Conservation (phyloP, 1,140 invertebrate genomes). For the Ruditapes philippinarum region DNA sequence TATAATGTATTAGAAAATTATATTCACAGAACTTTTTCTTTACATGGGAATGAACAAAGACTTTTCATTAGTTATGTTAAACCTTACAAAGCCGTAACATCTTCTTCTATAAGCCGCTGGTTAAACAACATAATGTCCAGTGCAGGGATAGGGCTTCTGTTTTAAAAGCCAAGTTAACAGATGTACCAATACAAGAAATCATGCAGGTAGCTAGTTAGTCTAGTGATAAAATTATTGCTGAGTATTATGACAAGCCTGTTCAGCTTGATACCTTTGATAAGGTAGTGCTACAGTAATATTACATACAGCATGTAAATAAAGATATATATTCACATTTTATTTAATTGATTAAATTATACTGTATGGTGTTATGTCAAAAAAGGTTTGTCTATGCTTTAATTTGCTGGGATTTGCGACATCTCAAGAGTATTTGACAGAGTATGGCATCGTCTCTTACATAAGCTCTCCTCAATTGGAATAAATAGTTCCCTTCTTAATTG, state of each 20-base stretch:
- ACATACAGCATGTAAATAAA: not conserved
- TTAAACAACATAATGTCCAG: slow-evolving; percentile 6
- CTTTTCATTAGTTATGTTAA: slow-evolving; percentile 58
- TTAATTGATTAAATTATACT: not conserved
- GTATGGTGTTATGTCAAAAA: not conserved
- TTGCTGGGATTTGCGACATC: too few relatives aligned
- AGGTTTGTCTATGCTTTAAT: slow-evolving; percentile 3
- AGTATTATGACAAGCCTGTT: slow-evolving; percentile 28
- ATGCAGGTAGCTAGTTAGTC: slow-evolving; percentile 32
- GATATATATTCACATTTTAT: not conserved
- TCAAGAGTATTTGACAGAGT: too few relatives aligned
- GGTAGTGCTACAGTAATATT: not conserved
- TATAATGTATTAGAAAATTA: slow-evolving; percentile 43
- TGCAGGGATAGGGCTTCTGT: slow-evolving; percentile 3
- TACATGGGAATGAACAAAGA: not conserved
- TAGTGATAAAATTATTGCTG: slow-evolving; percentile 18
- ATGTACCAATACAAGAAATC: slow-evolving; percentile 20
- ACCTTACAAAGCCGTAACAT: slow-evolving; percentile 42
- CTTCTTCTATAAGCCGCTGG: slow-evolving; percentile 54
- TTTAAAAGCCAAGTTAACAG: not conserved
- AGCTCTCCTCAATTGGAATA: too few relatives aligned
- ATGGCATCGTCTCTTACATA: too few relatives aligned
- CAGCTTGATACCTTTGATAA: not conserved
- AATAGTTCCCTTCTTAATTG: too few relatives aligned
- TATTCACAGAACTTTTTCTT: not conserved